Base-by-base conservation (phyloP, 2,113 vertebrate genomes). In the Nerophis lumbriciformis region DNA sequence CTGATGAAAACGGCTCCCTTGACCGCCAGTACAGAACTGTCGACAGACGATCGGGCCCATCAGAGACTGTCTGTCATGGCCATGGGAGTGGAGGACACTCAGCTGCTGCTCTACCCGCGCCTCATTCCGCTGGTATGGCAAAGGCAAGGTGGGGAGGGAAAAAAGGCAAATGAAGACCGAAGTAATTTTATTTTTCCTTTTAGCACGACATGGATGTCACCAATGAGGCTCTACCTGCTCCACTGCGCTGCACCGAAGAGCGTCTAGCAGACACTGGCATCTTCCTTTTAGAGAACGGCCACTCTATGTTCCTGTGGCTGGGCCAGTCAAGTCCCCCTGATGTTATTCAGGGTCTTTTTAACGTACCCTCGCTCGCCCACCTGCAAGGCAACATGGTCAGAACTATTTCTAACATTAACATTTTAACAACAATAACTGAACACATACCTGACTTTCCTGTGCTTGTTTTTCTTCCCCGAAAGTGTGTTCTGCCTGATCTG, bases 71-170 rank as follows among this genome's bases (percentile, higher is more conserved):
- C 91, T 6, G 84, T 98, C 79, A 91, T 88, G 88, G 84, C 86
- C 44, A 95, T 98, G 95, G 93, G 92, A 0, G 95, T 97, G 55
- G 94, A 93, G 0, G 92, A 94, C 72, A 93, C 93, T 0, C 97
- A 98, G 83, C 76, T 94, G 44, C 90, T 94, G 48, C 92, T 98
- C 79, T 99, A 99, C 66, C 97, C 97, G 1, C 88, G 88, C 35
- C 92, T 99, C 16, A 82, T 94, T 75, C 96, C 96, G 0, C 72
- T 98, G 72, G 96, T 98, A 86, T 89, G 93, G 61, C 4, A n/a
- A 11, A 36, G 28, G 36, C 16, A 59, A 9, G 8, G 6, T 15
- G 6, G 19, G 10, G 13, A 53, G 19, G 10, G 13, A 53, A 53
- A 35, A 6, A 28, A 53, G 14, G 3, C 11, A 47, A 8, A 45